Base-by-base conservation (phyloP, 2,888 invertebrate species). In the Drosophila neotestacea region DNA sequence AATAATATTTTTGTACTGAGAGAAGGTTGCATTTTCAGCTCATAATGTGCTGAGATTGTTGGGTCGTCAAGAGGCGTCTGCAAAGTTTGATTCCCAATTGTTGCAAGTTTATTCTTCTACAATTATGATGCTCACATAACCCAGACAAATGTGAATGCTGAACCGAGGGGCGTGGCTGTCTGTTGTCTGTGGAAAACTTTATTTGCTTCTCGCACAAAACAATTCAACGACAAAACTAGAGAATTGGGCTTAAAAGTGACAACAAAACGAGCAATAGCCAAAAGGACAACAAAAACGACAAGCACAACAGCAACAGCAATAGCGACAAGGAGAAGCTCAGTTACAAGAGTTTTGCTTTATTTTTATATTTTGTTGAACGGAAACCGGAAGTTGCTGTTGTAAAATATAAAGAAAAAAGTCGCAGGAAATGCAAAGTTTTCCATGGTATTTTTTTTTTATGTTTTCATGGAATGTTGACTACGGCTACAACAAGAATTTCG, bases 371-470 rank as follows among this genome's bases (percentile, higher is more conserved):
- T 42, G 58, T 34, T 28, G 39, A 81, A 52, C 89, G 89, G 85
- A 89, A 89, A 68, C 84, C 73, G 85, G 85, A 85, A 77, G 89
- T 87, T 75, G 73, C 88, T 76, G 79, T 69, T 88, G 85, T 79
- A 88, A 81, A 85, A 85, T 89, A 75, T 73, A 59, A 73, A 77
- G 69, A 77, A 85, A 77, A 85, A 85, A 81, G 81, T 67, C 72
- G 69, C 85, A 89, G 85, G 85, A 85, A 85, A 89, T 85, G 89
- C 88, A 87, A 85, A 89, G 70, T 85, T 85, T 83, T 88, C 61
- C 80, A 75, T 65, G 39, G 61, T 62, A 76, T 10, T 68, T 79
- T 65, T 52, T 52, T 59, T 50, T 11, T 39, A 58, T 41, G 48
- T 62, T 72, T 71, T 72, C 67, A 52, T 61, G 50, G 59, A 61